Evolutionary conservation across 2,113 vertebrate species (phyloP).

Genomic region (Scartelaos histophorus): DNA sequence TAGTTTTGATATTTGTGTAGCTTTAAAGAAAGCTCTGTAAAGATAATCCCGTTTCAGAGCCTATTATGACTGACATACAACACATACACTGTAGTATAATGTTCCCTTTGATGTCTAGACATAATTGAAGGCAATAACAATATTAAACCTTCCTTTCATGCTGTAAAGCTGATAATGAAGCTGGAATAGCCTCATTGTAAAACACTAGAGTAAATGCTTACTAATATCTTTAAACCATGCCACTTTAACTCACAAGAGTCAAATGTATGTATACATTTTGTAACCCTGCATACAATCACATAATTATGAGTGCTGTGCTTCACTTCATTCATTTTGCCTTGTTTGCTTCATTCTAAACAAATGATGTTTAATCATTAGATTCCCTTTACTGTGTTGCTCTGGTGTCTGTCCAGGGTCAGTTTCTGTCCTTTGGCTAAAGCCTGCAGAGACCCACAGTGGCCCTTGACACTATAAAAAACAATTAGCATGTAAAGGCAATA

Average conservation of each 20-base stretch:
- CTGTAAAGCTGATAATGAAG: background rate
- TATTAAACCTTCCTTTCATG: background rate
- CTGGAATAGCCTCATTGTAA: background rate
- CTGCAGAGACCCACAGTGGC: conserved; percentile 2
- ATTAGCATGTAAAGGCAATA: conserved; percentile 21
- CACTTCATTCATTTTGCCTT: background rate
- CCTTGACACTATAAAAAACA: conserved; percentile 25
- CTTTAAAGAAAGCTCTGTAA: background rate
- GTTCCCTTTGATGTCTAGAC: background rate
- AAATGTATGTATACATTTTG: background rate
- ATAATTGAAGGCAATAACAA: background rate
- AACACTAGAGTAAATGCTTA: background rate
- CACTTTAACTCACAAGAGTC: too few species aligned
- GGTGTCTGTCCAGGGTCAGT: conserved; percentile 14
- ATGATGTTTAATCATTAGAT: conserved; percentile 39
- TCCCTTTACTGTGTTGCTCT: conserved; percentile 18
- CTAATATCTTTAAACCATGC: background rate
- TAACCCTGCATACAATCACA: background rate
- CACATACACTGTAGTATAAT: background rate
- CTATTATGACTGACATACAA: background rate
- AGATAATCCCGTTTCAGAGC: too few species aligned
- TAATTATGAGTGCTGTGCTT: conserved; percentile 4
- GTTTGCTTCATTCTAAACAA: conserved; percentile 21
- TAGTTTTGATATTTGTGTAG: background rate
- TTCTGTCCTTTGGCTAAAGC: conserved; percentile 24